Percentiles rank a stretch among this genome's conserved stretches.
Conservation (phyloP, 2,888 invertebrate genomes). For the Gibbula magus region DNA sequence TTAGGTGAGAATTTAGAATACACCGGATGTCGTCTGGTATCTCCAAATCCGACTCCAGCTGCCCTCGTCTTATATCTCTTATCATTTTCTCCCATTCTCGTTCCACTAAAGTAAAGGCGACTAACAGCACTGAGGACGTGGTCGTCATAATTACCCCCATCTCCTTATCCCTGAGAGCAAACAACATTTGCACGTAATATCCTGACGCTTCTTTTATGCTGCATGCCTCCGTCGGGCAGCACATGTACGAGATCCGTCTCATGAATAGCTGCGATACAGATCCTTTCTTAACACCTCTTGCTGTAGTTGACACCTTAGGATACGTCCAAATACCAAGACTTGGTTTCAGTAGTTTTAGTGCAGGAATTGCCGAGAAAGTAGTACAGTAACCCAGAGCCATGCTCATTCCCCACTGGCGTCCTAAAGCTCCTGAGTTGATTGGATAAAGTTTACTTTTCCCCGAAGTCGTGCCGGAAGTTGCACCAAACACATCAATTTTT, state of each 20-base stretch:
- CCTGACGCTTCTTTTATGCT: conserved; percentile 24
- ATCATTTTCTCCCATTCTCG: conserved; percentile 39
- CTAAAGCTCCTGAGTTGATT: conserved; percentile 29
- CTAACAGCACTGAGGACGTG: conserved; percentile 32
- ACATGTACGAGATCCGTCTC: not conserved
- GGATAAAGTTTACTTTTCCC: conserved; percentile 44
- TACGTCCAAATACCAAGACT: conserved; percentile 32
- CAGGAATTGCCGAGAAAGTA: not conserved
- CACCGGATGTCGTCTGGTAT: conserved; percentile 25
- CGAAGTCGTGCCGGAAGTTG: conserved; percentile 43
- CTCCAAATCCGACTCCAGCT: conserved; percentile 22
- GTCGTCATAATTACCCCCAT: conserved; percentile 42
- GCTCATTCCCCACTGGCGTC: not conserved
- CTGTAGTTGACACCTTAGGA: conserved; percentile 21
- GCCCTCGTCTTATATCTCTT: conserved; percentile 39
- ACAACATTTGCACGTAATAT: conserved; percentile 42
- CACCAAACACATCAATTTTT: not conserved
- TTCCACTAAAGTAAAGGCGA: conserved; percentile 39
- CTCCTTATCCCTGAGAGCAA: conserved; percentile 37
- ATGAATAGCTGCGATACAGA: conserved; percentile 36
- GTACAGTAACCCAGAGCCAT: not conserved
- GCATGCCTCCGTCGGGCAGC: not conserved
- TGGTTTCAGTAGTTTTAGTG: not conserved
- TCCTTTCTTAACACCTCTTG: conserved; percentile 37
- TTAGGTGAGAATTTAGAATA: conserved; percentile 19